Conservation (phyloP, 2,888 invertebrate species). For the Papilio elwesi region DNA sequence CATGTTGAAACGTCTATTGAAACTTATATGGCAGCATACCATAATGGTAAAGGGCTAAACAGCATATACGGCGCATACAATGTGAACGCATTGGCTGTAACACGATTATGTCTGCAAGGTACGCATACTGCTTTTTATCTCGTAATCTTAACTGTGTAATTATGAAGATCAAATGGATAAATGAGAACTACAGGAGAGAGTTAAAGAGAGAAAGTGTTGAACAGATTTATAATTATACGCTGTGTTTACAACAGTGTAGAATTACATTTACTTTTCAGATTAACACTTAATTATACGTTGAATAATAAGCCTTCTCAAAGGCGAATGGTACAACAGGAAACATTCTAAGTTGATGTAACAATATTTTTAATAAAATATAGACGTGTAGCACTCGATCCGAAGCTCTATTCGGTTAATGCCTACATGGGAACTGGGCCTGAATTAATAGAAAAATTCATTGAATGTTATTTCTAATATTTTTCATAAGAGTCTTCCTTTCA, state of each 20-base stretch:
- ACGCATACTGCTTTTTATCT: conserved; percentile 21
- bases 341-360: background rate
- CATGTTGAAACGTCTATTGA: conserved; percentile 39
- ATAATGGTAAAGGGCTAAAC: conserved; percentile 45
- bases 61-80: conserved; percentile 43
- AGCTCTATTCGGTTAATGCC: no score
- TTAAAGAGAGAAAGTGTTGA: conserved; percentile 27
- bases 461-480: no score
- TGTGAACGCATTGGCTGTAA: conserved; percentile 22
- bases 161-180: conserved; percentile 21
- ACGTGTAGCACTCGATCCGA: no score
- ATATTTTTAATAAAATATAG: no score
- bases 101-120: conserved; percentile 29
- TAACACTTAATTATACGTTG: background rate
- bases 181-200: background rate
- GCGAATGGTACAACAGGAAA: background rate
- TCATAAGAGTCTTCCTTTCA: no score
- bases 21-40: conserved; percentile 35
- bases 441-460: no score
- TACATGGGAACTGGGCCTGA: no score
- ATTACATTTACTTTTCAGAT: background rate
- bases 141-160: conserved; percentile 33
- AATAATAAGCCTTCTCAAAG: background rate
- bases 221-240: background rate
- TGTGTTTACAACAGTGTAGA: background rate